Percentiles rank a stretch among this genome's conserved stretches.
These are phyloP conservation scores for Nasonia giraulti DNA, from an alignment of 1,140 invertebrate species.

Conservation along the genomic window DNA sequence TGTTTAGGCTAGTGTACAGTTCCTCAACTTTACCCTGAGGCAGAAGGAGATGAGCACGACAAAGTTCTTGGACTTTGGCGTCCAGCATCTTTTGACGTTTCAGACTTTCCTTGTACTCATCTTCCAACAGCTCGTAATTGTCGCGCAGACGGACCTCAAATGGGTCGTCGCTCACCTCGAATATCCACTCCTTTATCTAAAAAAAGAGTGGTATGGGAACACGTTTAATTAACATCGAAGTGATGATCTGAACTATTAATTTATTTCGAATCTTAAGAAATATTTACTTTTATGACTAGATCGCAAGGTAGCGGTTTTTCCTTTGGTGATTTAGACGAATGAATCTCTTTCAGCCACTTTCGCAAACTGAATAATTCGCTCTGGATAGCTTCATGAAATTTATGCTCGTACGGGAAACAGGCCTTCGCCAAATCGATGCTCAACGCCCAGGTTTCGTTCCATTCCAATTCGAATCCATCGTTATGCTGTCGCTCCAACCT, in stretches of 20 bases:
- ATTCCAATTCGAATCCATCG: slow-evolving; percentile 80
- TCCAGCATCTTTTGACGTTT: slow-evolving; percentile 94
- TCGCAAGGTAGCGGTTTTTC: slow-evolving; percentile 87
- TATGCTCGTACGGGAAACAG: slow-evolving; percentile 93
- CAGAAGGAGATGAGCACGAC: slow-evolving; percentile 87
- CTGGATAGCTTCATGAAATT: slow-evolving; percentile 94
- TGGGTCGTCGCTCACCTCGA: slow-evolving; percentile 97
- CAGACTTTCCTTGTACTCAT: slow-evolving; percentile 96
- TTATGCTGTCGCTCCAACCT: slow-evolving; percentile 82
- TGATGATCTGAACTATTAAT: slow-evolving; percentile 13
- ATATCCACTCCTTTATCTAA: slow-evolving; percentile 86
- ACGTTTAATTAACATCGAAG: background rate
- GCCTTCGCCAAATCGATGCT: slow-evolving; percentile 83
- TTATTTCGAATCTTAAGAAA: background rate
- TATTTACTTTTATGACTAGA: slow-evolving; percentile 86
- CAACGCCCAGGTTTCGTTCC: slow-evolving; percentile 84
- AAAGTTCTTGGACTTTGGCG: slow-evolving; percentile 87
- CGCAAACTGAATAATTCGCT: slow-evolving; percentile 92
- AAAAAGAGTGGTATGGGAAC: slow-evolving; percentile 47
- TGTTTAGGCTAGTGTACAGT: slow-evolving; percentile 87
- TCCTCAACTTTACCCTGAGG: slow-evolving; percentile 92
- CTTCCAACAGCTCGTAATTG: slow-evolving; percentile 96
- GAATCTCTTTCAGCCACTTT: slow-evolving; percentile 92
- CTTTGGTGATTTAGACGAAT: slow-evolving; percentile 55
- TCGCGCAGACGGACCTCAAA: slow-evolving; percentile 97